A percentile compares a stretch with the other conserved stretches of the same genome.
Conservation (phyloP, 2,888 invertebrate genomes). For the Entomobrya proxima region DNA sequence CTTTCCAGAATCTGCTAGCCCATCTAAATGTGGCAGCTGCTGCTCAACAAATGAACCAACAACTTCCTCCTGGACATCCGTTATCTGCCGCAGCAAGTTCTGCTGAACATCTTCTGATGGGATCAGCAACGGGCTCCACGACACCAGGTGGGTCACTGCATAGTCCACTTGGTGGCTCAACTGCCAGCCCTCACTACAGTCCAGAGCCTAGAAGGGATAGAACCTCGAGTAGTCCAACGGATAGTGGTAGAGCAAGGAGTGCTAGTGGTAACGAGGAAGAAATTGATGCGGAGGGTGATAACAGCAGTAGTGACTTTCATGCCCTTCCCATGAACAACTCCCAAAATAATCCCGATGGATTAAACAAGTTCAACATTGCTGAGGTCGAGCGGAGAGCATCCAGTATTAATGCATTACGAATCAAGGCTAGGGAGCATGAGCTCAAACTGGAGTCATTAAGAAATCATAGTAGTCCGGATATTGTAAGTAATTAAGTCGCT, state of each 20-base stretch:
- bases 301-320: slow-evolving; percentile 63
- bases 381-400: slow-evolving; percentile 90
- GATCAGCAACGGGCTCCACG: slow-evolving; percentile 49
- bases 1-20: slow-evolving; percentile 91
- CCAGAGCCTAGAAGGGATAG: slow-evolving; percentile 64
- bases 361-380: slow-evolving; percentile 77
- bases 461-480: slow-evolving; percentile 78
- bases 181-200: slow-evolving; percentile 71
- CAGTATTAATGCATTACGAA: slow-evolving; percentile 90
- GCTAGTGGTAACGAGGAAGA: slow-evolving; percentile 57
- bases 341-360: slow-evolving; percentile 50
- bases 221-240: slow-evolving; percentile 58
- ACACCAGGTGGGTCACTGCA: slow-evolving; percentile 64
- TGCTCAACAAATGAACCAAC: slow-evolving; percentile 72
- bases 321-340: slow-evolving; percentile 51
- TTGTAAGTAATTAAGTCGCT: slow-evolving; percentile 65
- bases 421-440: slow-evolving; percentile 94
- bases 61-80: slow-evolving; percentile 69
- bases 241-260: slow-evolving; percentile 52
- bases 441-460: slow-evolving; percentile 88
- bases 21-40: slow-evolving; percentile 79
- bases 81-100: slow-evolving; percentile 57
- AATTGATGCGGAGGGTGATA: slow-evolving; percentile 63
- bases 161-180: slow-evolving; percentile 68
- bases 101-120: slow-evolving; percentile 62